Base-by-base conservation (phyloP, 2,888 invertebrate species). In the Bibio marci region DNA sequence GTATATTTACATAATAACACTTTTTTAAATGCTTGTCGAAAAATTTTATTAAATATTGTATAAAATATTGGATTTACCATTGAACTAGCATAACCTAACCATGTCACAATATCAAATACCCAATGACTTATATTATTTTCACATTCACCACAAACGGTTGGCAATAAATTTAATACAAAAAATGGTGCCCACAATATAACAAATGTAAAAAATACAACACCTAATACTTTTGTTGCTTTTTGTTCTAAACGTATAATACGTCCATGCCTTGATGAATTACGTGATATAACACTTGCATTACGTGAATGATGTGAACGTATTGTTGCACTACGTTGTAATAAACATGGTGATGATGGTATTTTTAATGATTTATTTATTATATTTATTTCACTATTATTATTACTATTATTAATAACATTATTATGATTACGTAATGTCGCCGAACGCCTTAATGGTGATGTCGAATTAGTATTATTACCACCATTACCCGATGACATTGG, bases 41-140 rank as follows among this genome's bases (percentile, higher is more conserved):
- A 92, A 42, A 87, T 82, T 56, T 88, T 87, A 63, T 92, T 92
- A 63, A 92, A 92, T 52, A 91, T 87, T 18, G 92, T 92, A 58
- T 92, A 92, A 64, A 92, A 91, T 52, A 92, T 83, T 2, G 92
- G 92, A 63, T 92, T 92, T 26, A 92, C 86, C 77, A 88, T 88
- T 12, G 88, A 88, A 55, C 88, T 88, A 39, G 88, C 82, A 57
- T 91, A 92, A 15, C 92, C 92, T 44, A 92, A 65, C 92, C 92
- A 92, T 35, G 90, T 76, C 41, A 85, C 90, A 44, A 85, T 71
- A 55, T 87, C 86, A 52, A 85, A 79, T 33, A 88, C 79, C 69
- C 83, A 80, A 46, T 70, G 73, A 38, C 81, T 71, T 37, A 83
- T 74, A 41, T 75, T 67, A 30, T 72, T 69, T 52, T 83, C 83